A percentile compares a stretch with the other conserved stretches of the same genome.
These are phyloP conservation scores for Phaonia tiefii DNA, from an alignment of 2,888 invertebrate genomes.

Conservation along the genomic window DNA sequence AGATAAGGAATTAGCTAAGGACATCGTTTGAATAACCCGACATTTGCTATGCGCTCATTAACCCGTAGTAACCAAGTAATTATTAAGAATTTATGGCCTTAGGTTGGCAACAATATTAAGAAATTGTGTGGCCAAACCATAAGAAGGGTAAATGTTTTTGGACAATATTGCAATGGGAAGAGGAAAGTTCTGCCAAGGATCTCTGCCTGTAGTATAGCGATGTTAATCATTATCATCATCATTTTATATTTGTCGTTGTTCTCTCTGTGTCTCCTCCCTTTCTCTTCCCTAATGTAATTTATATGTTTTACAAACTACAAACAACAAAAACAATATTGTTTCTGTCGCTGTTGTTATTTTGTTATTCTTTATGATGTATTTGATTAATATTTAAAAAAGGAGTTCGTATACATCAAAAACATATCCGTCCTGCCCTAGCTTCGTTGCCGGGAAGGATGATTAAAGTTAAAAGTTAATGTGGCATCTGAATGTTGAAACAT, in stretches of 20 bases:
- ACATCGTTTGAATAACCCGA: not conserved
- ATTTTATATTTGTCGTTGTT: not conserved
- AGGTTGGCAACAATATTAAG: not conserved
- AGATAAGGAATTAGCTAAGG: not conserved
- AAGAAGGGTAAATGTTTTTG: not conserved
- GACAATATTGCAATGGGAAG: not conserved
- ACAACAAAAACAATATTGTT: not conserved
- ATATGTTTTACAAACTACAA: not conserved
- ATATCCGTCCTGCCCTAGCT: not conserved
- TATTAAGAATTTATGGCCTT: conserved; percentile 23
- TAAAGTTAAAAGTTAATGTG: conserved; percentile 12
- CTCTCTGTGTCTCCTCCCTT: not conserved
- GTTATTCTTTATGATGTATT: conserved; percentile 6
- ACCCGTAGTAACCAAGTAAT: conserved; percentile 12
- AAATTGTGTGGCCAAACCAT: not conserved
- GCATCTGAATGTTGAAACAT: not conserved
- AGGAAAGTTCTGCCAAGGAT: not conserved
- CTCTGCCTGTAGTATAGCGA: not conserved
- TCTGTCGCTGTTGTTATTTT: not conserved
- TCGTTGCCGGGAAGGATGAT: not conserved
- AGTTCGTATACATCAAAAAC: not conserved
- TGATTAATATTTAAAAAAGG: conserved; percentile 8
- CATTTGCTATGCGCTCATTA: conserved; percentile 25
- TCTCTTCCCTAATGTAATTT: not conserved
- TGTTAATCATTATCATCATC: conserved; percentile 1